phyloP scores from a whole-genome alignment of 2,888 invertebrate genomes.

The Campopleginae sp. region DNA sequence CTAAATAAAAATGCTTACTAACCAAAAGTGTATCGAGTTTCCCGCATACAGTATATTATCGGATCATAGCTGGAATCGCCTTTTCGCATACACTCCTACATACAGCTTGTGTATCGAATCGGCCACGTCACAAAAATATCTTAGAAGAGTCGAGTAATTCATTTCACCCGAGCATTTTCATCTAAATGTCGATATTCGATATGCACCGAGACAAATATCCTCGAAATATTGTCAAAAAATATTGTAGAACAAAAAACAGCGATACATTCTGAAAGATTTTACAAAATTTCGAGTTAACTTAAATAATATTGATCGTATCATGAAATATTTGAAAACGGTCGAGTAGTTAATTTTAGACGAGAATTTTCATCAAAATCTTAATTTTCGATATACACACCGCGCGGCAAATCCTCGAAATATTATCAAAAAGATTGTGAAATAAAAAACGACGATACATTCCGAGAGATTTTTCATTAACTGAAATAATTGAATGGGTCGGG shows the following conservation, averaged over 20 bases:
- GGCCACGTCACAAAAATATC: neutral
- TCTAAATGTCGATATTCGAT: neutral
- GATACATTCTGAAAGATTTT: neutral
- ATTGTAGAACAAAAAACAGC: neutral
- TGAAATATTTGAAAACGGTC: no score
- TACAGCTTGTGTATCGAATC: slow-evolving; percentile 46
- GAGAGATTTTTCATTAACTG: no score
- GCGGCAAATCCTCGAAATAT: no score
- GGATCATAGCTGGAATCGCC: slow-evolving; percentile 59
- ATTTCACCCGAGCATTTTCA: neutral
- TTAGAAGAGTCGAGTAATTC: neutral
- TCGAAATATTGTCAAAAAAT: neutral
- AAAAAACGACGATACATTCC: no score
- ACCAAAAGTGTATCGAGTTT: slow-evolving; percentile 58
- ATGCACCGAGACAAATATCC: neutral
- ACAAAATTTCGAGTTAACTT: neutral
- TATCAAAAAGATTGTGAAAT: no score
- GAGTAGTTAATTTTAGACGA: no score
- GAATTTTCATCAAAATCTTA: no score
- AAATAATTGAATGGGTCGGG: neutral
- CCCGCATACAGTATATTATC: slow-evolving; percentile 47
- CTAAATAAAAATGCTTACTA: slow-evolving; percentile 65
- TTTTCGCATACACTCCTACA: slow-evolving; percentile 19
- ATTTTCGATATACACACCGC: no score
- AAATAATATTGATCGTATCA: neutral